Conservation (phyloP, 2,113 vertebrate genomes). For the Syrrhaptes paradoxus region DNA sequence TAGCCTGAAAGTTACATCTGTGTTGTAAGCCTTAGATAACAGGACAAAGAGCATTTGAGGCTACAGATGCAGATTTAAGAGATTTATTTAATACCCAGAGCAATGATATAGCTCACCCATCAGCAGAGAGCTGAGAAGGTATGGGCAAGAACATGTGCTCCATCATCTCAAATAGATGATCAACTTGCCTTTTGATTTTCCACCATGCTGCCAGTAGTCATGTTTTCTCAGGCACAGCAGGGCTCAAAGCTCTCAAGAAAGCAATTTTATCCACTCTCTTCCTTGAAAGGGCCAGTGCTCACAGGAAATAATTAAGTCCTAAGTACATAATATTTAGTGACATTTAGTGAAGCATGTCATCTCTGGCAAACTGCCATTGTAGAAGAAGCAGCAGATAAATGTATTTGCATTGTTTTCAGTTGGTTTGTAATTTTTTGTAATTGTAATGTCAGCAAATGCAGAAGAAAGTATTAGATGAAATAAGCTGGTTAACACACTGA, state of each 20-base stretch:
- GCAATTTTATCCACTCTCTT: constrained; percentile 3
- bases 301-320: constrained; percentile 58
- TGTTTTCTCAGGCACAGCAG: not conserved
- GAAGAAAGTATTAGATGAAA: not conserved
- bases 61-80: not conserved
- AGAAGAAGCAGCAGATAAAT: not conserved
- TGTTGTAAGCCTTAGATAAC: not conserved
- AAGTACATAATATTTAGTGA: constrained; percentile 60
- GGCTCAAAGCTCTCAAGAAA: constrained; percentile 36
- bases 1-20: not conserved
- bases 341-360: constrained; percentile 45
- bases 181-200: not conserved
- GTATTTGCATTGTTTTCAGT: constrained; percentile 3
- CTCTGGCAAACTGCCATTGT: constrained; percentile 15
- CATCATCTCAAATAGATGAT: not conserved
- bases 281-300: constrained; percentile 16
- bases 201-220: not conserved
- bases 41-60: not conserved
- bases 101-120: not conserved
- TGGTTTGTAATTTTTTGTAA: not conserved
- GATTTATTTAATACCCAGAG: not conserved
- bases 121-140: not conserved
- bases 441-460: not conserved
- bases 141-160: constrained; percentile 35
- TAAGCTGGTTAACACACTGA: not conserved